phyloP scores from a whole-genome alignment of 1,140 invertebrate genomes.

The Cryptotermes secundus region DNA sequence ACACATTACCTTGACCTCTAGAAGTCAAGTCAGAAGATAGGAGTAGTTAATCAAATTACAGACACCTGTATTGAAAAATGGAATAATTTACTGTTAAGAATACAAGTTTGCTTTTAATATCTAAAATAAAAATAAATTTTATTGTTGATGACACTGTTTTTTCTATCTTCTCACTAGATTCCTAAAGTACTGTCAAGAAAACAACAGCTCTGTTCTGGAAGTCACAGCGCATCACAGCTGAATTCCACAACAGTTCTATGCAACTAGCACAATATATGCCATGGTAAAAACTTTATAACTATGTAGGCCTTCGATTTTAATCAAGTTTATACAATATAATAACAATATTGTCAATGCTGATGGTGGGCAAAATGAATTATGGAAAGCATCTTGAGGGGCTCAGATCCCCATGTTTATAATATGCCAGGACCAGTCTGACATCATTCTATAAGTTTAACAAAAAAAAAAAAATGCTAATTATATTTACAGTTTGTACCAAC shows the following conservation, averaged over 20 bases:
- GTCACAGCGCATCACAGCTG: too few species aligned
- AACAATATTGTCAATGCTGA: slow-evolving; percentile 36
- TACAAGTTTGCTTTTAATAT: not conserved
- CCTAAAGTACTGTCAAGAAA: slow-evolving; percentile 22
- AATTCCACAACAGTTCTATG: slow-evolving; percentile 1
- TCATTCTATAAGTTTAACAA: not conserved
- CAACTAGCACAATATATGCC: slow-evolving; percentile 21
- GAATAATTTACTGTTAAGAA: not conserved
- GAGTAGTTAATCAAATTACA: not conserved
- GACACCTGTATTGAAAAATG: not conserved
- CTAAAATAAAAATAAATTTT: not conserved
- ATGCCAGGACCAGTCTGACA: not conserved
- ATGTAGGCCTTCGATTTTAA: slow-evolving; percentile 32
- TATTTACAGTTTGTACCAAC: slow-evolving; percentile 19
- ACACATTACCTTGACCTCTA: not conserved
- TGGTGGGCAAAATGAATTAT: slow-evolving; percentile 8
- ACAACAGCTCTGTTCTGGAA: not conserved
- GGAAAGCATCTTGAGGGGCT: not conserved
- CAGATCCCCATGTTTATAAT: not conserved
- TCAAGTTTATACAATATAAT: slow-evolving; percentile 31
- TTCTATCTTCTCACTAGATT: slow-evolving; percentile 26
- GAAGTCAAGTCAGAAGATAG: slow-evolving; percentile 27
- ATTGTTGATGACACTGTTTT: not conserved
- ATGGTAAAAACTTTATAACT: slow-evolving; percentile 27
- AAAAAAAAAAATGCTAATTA: not conserved